Evolutionary conservation across 2,113 vertebrate species (phyloP).

Genomic region (Zootoca vivipara): DNA sequence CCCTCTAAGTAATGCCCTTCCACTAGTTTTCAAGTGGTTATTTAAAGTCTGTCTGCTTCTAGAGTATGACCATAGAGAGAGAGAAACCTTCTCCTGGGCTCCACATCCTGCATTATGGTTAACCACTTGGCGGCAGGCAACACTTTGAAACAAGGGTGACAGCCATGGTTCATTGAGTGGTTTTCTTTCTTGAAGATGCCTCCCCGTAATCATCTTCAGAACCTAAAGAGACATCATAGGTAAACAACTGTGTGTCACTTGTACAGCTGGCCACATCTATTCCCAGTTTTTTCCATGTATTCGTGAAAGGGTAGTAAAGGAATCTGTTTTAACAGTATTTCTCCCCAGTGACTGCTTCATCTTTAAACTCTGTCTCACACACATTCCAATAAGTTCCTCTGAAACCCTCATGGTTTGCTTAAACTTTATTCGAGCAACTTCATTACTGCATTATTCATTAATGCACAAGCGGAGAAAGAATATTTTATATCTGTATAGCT

Average conservation of each 20-base stretch:
- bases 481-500: not conserved
- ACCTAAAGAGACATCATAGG: not conserved
- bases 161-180: not conserved
- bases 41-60: conserved; percentile 1
- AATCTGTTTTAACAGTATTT: not conserved
- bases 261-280: not conserved
- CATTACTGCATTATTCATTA: not conserved
- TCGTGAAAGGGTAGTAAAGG: not conserved
- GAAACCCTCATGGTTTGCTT: not conserved
- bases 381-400: not conserved
- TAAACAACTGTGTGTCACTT: not conserved
- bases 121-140: not conserved
- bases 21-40: conserved; percentile 8
- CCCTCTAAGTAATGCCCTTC: conserved; percentile 36
- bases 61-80: not conserved
- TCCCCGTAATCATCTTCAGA: not conserved
- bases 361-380: not conserved
- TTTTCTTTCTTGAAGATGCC: not conserved
- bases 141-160: not conserved
- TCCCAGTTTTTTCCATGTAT: not conserved
- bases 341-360: not conserved
- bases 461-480: not conserved
- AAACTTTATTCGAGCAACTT: not conserved
- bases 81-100: no score
- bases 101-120: not conserved